A percentile compares a stretch with the other conserved stretches of the same genome.
Evolutionary conservation across 2,113 vertebrate species (phyloP).

Genomic region (Merops nubicus): DNA sequence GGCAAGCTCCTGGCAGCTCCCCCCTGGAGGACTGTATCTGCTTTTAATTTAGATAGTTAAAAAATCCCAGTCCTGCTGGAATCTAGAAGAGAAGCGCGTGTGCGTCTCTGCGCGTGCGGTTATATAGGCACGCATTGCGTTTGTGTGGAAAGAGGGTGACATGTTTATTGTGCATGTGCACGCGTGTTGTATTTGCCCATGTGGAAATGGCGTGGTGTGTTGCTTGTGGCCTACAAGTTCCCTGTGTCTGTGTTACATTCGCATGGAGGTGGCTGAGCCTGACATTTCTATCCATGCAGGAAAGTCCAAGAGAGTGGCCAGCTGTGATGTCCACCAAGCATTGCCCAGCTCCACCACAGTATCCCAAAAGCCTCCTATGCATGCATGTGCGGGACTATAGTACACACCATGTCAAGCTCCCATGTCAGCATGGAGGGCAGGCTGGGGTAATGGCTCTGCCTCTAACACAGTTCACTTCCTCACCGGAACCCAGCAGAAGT

Average conservation of each 20-base stretch:
- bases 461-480: slow-evolving; percentile 31
- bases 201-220: not conserved
- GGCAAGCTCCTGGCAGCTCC: not conserved
- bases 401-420: not conserved
- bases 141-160: slow-evolving; percentile 20
- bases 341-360: accelerated
- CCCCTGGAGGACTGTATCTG: slow-evolving; percentile 26
- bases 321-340: not conserved
- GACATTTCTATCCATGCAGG: accelerated
- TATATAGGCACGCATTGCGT: not conserved
- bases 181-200: not conserved
- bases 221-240: not conserved
- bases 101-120: not conserved
- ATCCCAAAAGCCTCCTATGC: not conserved
- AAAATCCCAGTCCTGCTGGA: slow-evolving; percentile 15
- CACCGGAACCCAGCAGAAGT: not conserved
- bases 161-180: slow-evolving; percentile 29
- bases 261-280: not conserved
- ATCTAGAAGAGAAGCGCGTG: slow-evolving; percentile 18
- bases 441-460: not conserved
- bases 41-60: slow-evolving; percentile 69
- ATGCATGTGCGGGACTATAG: accelerated
- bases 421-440: not conserved
- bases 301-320: not conserved
- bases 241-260: not conserved